Evolutionary conservation across 2,113 vertebrate genomes (phyloP), one percentile per base, ranked within the genome.

Genomic region (Cyphomyrus discorhynchus): DNA sequence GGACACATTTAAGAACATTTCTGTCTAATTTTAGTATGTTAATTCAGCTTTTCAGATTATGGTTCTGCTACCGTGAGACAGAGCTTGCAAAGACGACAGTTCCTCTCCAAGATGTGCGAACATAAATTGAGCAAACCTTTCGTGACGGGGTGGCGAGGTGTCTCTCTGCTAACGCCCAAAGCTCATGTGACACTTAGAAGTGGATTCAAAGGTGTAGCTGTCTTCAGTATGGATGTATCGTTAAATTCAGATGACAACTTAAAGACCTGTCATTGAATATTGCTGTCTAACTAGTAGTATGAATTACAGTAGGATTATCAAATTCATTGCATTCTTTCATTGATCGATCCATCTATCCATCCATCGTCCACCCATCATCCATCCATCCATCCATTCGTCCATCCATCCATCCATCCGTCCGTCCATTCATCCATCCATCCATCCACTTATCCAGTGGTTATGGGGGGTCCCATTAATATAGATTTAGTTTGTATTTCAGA

Each of bases 1-100:
- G 62, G 62, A 70, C n/a, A 13, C 10, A 4, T 70, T 31, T 13
- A 5, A 70, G n/a, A 31, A 27, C 58, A 66, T 70, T 31, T 70
- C 27, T 31, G n/a, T 31, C 62, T 31, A 31, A 70, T 70, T 70
- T 70, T 70, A 31, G 62, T 31, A 70, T 70, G 27, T 27, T 31
- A 70, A 70, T 70, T 70, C 62, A 27, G n/a, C 62, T 70, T 70
- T 70, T 70, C n/a, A 70, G 62, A 70, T 70, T 70, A 42, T 19
- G 31, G 15, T 15, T 19, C 31, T 42, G 74, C 4, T 80, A 42
- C 74, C 5, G 13, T 42, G 35, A 80, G 74, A 19, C 35, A 42
- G 74, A 42, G 35, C 17, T 80, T 42, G 35, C 35, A 8, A 80
- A 80, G 35, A 2, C 0, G 15, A 19, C 5, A 42, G 31, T 19